Evolutionary conservation across 2,113 vertebrate species (phyloP).

Genomic region (Nibea coibor): DNA sequence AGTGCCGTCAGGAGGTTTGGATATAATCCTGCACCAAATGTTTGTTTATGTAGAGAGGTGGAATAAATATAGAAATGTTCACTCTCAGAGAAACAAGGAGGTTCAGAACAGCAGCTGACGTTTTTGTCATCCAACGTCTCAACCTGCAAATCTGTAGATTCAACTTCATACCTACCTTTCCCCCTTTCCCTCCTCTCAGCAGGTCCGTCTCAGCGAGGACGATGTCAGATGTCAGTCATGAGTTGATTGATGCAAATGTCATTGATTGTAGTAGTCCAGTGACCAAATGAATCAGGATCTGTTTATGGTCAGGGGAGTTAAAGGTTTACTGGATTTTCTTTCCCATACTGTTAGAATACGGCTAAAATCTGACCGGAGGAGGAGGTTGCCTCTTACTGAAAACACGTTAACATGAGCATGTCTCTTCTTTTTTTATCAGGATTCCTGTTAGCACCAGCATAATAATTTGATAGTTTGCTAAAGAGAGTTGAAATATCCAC

Average conservation of each 20-base stretch:
- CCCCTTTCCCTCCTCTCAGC: background rate
- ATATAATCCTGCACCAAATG: background rate
- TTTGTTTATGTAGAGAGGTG: background rate
- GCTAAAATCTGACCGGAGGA: background rate
- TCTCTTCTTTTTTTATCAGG: too few species aligned
- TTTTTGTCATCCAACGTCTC: background rate
- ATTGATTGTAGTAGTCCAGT: background rate
- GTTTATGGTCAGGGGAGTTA: background rate
- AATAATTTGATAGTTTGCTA: too few species aligned
- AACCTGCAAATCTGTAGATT: background rate
- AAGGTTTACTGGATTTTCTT: conserved; percentile 8
- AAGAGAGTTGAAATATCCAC: too few species aligned
- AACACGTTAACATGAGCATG: too few species aligned
- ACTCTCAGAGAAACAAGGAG: too few species aligned
- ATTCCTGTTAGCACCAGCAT: too few species aligned
- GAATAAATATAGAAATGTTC: background rate
- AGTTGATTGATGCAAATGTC: conserved; percentile 34
- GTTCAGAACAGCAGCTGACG: background rate
- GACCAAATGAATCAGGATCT: conserved; percentile 7
- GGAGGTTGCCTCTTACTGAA: too few species aligned
- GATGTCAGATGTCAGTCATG: conserved; percentile 13
- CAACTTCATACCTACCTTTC: background rate
- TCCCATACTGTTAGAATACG: background rate
- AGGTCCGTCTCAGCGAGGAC: background rate
- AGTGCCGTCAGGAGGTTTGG: background rate